phyloP scores from a whole-genome alignment of 2,113 vertebrate species.

The Lasiurus borealis region DNA sequence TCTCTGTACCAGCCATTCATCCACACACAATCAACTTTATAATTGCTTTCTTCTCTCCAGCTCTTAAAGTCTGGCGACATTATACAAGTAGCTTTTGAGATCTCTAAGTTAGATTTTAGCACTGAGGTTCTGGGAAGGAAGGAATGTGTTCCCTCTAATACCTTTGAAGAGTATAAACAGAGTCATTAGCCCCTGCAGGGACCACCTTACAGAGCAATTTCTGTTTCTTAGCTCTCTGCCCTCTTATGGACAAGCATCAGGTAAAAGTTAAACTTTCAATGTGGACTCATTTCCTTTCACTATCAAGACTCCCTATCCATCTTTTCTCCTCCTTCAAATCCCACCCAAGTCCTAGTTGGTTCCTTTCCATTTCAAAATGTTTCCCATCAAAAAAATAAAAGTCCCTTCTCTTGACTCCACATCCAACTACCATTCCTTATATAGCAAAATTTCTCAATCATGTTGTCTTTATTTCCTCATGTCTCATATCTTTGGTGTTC shows the following conservation, averaged over 20 bases:
- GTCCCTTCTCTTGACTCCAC: neutral
- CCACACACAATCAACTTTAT: neutral
- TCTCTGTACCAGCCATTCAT: neutral
- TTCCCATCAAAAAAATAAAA: neutral
- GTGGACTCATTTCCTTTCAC: neutral
- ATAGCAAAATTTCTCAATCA: neutral
- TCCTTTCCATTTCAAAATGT: neutral
- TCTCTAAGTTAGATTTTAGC: neutral
- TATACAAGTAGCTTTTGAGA: neutral
- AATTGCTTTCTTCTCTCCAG: neutral
- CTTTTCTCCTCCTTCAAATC: neutral
- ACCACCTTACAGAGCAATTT: neutral
- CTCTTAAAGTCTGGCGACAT: neutral
- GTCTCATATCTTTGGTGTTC: neutral
- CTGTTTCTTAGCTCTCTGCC: neutral
- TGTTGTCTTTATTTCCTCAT: neutral
- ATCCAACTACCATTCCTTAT: neutral
- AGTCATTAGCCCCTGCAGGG: neutral
- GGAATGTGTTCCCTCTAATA: neutral
- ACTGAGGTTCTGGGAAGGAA: neutral
- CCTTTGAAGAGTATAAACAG: neutral
- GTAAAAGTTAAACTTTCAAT: neutral
- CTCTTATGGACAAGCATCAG: neutral
- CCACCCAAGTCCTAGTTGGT: neutral
- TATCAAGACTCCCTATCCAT: neutral